Conservation (phyloP, 2,113 vertebrate species). For the Macquaria australasica region DNA sequence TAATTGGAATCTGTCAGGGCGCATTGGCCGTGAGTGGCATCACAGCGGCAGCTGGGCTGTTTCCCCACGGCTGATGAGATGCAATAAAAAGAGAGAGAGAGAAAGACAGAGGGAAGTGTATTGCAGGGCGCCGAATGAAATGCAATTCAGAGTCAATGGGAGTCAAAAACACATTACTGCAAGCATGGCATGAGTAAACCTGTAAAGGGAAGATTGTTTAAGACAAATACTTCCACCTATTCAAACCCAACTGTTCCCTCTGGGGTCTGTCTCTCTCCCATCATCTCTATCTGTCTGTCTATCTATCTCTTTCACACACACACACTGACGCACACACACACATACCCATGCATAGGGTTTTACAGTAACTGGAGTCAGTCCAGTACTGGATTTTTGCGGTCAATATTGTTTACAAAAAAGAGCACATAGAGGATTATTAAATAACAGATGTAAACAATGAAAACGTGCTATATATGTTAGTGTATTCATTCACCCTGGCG, state of each 20-base stretch:
- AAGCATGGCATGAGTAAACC: conserved; percentile 70
- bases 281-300: conserved; percentile 36
- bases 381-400: background rate
- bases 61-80: conserved; percentile 75
- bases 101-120: conserved; percentile 43
- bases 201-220: conserved; percentile 67
- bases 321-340: background rate
- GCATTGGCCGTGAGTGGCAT: conserved; percentile 78
- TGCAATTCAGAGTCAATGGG: conserved; percentile 79
- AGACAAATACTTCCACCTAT: conserved; percentile 60
- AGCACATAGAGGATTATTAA: too few species aligned
- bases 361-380: background rate
- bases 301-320: conserved; percentile 37
- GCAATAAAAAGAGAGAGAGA: conserved; percentile 74
- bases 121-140: conserved; percentile 72
- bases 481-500: background rate
- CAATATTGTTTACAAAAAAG: background rate
- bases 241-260: conserved; percentile 49
- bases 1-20: conserved; percentile 84
- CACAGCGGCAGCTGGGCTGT: conserved; percentile 72
- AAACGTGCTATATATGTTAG: background rate
- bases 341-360: background rate
- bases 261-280: conserved; percentile 22
- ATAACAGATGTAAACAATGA: background rate
- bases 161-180: conserved; percentile 79